Base-by-base conservation (phyloP, 1,140 invertebrate genomes). In the Drosophila murphyi region DNA sequence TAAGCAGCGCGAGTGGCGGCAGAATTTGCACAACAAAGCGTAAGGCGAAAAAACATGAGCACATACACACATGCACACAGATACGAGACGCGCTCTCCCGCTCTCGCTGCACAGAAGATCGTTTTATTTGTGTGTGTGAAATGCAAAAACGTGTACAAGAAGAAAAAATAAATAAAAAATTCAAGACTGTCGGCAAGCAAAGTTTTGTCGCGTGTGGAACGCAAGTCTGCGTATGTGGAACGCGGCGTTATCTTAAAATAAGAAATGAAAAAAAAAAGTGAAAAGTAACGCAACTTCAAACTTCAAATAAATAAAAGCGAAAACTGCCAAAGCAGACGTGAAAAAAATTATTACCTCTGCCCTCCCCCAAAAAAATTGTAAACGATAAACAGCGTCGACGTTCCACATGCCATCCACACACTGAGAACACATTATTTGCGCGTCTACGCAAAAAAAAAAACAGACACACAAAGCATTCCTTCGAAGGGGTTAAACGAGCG, bases 1-100 rank as follows among this genome's bases (percentile, higher is more conserved):
- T 80, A 75, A 86, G 82, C 78, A 77, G 76, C 76, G 79, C 74
- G 78, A 81, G 82, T 77, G 78, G 74, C 65, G 54, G 70, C 68
- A 88, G 82, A 91, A 91, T 91, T 91, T 88, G 90, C 90, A 91
- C 71, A 80, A 54, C 76, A 91, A 91, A 90, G 67, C 64, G 70
- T 57, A 85, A 59, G 67, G 70, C 79, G 76, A 87, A 91, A 83
- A 91, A 87, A 88, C 86, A 80, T 75, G 63, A 67, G 45, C 73
- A 61, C 28, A 65, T 56, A 78, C 37, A 52, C 34, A 68, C 59
- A 67, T 51, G 63, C 39, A 52, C 8, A 64, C n/a, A 69, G 51
- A 64, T 41, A 47, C 67, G 54, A 48, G 37, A n/a, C 39, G 10
- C 39, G 39, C 31, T 52, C 62, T 32, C 69, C 63, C 60, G 50